These are phyloP conservation scores for Trachelus troglodyta DNA, from an alignment of 2,888 invertebrate species.

Conservation along the genomic window DNA sequence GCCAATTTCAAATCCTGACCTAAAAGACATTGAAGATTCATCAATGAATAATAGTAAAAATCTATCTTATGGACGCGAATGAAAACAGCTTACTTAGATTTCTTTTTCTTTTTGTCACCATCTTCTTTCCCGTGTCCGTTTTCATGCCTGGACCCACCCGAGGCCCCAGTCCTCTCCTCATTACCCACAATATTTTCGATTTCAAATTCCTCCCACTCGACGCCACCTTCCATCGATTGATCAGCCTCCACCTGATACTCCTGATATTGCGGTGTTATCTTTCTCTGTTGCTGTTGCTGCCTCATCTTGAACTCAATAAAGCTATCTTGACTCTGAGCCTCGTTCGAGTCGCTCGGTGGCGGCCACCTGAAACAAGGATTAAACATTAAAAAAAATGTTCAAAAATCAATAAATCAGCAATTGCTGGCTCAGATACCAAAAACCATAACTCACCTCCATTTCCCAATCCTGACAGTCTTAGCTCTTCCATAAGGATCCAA, in stretches of 20 bases:
- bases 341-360: conserved; percentile 80
- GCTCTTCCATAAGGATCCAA: conserved; percentile 93
- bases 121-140: conserved; percentile 58
- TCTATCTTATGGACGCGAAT: background rate
- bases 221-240: conserved; percentile 66
- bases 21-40: conserved; percentile 26
- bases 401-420: background rate
- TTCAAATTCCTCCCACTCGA: conserved; percentile 90
- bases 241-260: conserved; percentile 65
- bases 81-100: conserved; percentile 52
- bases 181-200: conserved; percentile 69
- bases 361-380: conserved; percentile 75
- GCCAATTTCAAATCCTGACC: conserved; percentile 81
- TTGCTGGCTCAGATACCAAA: background rate
- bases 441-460: conserved; percentile 75
- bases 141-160: conserved; percentile 48
- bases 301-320: conserved; percentile 91
- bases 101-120: conserved; percentile 61
- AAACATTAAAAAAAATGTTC: background rate
- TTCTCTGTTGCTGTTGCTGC: conserved; percentile 77
- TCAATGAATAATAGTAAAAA: background rate
- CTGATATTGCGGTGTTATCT: conserved; percentile 79
- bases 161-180: conserved; percentile 52
- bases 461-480: conserved; percentile 94
- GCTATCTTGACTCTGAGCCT: conserved; percentile 77